Evolutionary conservation across 2,113 vertebrate species (phyloP).

Genomic region (Coracopsis vasa): DNA sequence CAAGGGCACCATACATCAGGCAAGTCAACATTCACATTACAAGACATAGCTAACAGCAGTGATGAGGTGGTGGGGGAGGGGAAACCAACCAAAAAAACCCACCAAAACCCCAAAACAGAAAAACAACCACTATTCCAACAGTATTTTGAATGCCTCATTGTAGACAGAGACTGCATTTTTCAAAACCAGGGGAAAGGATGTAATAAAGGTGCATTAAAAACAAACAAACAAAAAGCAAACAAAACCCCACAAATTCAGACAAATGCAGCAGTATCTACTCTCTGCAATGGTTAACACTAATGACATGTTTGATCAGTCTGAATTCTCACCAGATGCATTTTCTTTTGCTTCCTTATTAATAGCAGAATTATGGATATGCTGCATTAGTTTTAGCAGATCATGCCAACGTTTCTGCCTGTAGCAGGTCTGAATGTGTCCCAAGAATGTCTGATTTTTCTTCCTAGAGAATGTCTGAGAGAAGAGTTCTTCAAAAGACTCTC

Average conservation of each 20-base stretch:
- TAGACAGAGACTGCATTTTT: neutral
- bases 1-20: neutral
- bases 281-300: neutral
- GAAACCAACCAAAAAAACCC: neutral
- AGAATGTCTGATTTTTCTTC: slow-evolving; percentile 93
- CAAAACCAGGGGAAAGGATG: neutral
- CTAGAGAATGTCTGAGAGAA: slow-evolving; percentile 95
- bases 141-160: neutral
- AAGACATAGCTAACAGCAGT: neutral
- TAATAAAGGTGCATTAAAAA: neutral
- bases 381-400: slow-evolving; percentile 94
- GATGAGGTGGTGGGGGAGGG: neutral
- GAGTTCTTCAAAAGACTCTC: slow-evolving; percentile 93
- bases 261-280: neutral
- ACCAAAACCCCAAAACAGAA: neutral
- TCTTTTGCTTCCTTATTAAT: slow-evolving; percentile 82
- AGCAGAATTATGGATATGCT: slow-evolving; percentile 92
- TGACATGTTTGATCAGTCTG: neutral
- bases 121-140: neutral
- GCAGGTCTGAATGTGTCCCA: slow-evolving; percentile 96
- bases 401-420: slow-evolving; percentile 93
- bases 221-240: neutral
- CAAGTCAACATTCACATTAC: neutral
- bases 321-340: slow-evolving; percentile 80
- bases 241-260: neutral